phyloP scores from a whole-genome alignment of 1,140 invertebrate genomes.

The silkworm (Bombyx mori) region ASM3026992v2 NC_085111.1:8941001-8941500 shows the following conservation, averaged over 20 bases:
- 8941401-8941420: conserved; percentile 42
- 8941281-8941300: conserved; percentile 40
- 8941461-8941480: conserved; percentile 16
- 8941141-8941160: conserved; percentile 18
- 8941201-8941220: conserved; percentile 29
- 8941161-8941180: conserved; percentile 34
- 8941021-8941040: neutral
- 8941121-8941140: conserved; percentile 9
- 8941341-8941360: conserved; percentile 28
- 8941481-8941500: too few relatives aligned
- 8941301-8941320: conserved; percentile 43
- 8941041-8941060: neutral
- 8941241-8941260: conserved; percentile 49
- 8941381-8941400: conserved; percentile 39
- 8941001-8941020: neutral
- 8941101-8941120: conserved; percentile 1
- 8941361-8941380: conserved; percentile 19
- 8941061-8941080: neutral
- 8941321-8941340: conserved; percentile 26
- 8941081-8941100: neutral
- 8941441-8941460: conserved; percentile 17
- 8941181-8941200: conserved; percentile 21
- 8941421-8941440: conserved; percentile 48
- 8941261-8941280: conserved; percentile 43
- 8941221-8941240: conserved; percentile 13